These are phyloP conservation scores for Drosophila bifasciata DNA, from an alignment of 1,140 invertebrate genomes.

Conservation along the genomic window DNA sequence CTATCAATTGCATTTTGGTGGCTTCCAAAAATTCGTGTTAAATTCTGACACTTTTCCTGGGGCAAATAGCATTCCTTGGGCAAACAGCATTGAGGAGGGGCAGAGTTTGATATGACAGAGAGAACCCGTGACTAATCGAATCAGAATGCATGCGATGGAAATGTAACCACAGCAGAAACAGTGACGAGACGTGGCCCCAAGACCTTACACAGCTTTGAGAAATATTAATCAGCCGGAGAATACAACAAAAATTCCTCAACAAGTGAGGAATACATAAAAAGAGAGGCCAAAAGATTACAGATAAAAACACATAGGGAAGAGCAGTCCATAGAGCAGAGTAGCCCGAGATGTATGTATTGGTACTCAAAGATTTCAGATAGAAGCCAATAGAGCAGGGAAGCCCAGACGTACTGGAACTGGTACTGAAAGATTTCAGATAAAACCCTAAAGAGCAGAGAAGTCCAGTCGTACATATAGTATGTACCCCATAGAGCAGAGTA, in stretches of 20 bases:
- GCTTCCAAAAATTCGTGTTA: not conserved
- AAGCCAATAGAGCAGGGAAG: too few species aligned
- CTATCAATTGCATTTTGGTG: constrained; percentile 2
- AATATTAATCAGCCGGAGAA: constrained; percentile 46
- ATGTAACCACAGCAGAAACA: constrained; percentile 23
- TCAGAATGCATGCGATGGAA: constrained; percentile 37
- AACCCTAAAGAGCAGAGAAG: too few species aligned
- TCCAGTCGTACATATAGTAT: too few species aligned
- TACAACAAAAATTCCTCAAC: not conserved
- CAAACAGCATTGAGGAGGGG: constrained; percentile 5
- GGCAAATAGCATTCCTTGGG: too few species aligned
- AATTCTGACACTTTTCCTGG: constrained; percentile 6
- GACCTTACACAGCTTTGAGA: not conserved
- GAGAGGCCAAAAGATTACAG: constrained; percentile 49
- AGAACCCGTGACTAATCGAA: constrained; percentile 61
- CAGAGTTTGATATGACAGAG: constrained; percentile 11
- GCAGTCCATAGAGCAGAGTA: constrained; percentile 43
- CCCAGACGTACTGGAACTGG: too few species aligned
- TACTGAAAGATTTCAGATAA: too few species aligned
- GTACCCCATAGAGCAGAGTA: too few species aligned
- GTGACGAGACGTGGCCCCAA: not conserved
- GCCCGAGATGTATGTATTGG: constrained; percentile 36
- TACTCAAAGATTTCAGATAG: too few species aligned
- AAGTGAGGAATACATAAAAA: constrained; percentile 22
- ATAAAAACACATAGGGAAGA: constrained; percentile 39